Conservation (phyloP, 2,113 vertebrate genomes). For the Larimichthys polyactis region DNA sequence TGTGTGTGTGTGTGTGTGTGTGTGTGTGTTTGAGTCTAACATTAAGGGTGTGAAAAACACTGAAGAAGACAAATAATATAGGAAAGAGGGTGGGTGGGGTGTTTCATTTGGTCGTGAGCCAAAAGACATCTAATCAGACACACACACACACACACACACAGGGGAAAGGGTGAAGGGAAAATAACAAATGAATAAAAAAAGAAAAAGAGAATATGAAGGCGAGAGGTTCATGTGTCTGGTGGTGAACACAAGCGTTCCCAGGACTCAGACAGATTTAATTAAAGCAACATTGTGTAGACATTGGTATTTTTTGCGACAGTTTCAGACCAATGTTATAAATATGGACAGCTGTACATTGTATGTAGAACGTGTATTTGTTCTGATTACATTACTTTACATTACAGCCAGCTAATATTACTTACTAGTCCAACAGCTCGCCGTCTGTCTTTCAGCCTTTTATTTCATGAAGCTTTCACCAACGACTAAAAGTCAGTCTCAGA, state of each 20-base stretch:
- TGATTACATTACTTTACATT: too few species aligned
- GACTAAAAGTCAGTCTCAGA: too few species aligned
- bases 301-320: too few species aligned
- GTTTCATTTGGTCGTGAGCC: conserved; percentile 62
- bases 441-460: too few species aligned
- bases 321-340: too few species aligned
- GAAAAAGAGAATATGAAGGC: conserved; percentile 34
- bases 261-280: conserved; percentile 11
- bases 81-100: conserved; percentile 18
- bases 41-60: conserved; percentile 26
- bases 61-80: conserved; percentile 45
- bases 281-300: too few species aligned
- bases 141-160: not conserved
- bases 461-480: too few species aligned
- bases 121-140: conserved; percentile 43
- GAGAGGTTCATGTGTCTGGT: conserved; percentile 35
- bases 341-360: too few species aligned
- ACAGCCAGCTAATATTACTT: too few species aligned
- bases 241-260: conserved; percentile 35
- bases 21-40: conserved; percentile 5
- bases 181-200: conserved; percentile 49
- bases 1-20: conserved; percentile 26
- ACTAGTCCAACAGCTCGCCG: too few species aligned
- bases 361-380: too few species aligned
- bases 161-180: conserved; percentile 23